Conservation (phyloP, 2,888 invertebrate genomes). For the Dicyrtomina minuta region DNA sequence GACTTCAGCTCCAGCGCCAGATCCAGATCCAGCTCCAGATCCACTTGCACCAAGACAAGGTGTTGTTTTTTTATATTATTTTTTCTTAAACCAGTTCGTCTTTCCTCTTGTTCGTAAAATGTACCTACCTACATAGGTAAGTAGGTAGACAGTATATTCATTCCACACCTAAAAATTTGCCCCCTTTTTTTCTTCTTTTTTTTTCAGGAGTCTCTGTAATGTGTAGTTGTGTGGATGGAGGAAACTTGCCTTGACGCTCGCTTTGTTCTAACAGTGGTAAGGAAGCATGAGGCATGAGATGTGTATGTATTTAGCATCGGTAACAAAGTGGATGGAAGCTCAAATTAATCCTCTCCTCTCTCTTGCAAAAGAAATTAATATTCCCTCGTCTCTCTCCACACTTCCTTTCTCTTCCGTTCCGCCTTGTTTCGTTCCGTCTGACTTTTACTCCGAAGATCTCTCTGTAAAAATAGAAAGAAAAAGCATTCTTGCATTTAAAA, state of each 20-base stretch:
- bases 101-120: not conserved
- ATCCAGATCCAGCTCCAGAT: no score
- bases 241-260: no score
- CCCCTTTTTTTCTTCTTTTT: not conserved
- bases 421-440: not conserved
- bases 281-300: no score
- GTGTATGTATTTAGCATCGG: no score
- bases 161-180: no score
- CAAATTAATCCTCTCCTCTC: conserved; percentile 21
- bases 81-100: not conserved
- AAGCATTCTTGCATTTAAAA: conserved; percentile 27
- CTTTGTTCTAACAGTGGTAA: no score
- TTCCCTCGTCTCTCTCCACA: conserved; percentile 3
- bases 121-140: no score
- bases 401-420: not conserved
- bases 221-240: no score
- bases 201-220: not conserved
- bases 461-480: conserved; percentile 14
- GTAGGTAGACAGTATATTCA: no score
- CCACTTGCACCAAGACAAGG: no score
- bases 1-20: no score
- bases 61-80: no score
- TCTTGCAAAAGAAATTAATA: conserved; percentile 11
- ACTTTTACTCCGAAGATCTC: not conserved
- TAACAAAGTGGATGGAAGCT: not conserved